Base-by-base conservation (phyloP, 2,888 invertebrate species). In the Cephalotes varians region DNA sequence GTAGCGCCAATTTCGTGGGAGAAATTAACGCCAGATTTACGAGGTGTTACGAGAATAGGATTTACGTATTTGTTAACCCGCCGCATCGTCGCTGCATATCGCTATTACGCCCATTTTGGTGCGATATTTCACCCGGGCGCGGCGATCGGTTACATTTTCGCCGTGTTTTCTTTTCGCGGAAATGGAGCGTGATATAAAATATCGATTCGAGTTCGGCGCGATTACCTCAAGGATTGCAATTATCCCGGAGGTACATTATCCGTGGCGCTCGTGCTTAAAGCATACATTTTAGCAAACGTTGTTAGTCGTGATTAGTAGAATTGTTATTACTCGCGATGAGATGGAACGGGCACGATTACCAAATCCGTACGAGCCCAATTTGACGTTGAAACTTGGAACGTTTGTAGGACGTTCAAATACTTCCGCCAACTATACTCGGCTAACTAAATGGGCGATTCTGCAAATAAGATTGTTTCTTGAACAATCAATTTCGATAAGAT, bases 11-110 rank as follows among this genome's bases (percentile, higher is more conserved):
- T 89, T 89, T 87, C 82, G 62, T 54, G 84, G 56, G 81, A 76
- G 88, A 89, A 91, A 92, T 92, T 91, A 91, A 85, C 80, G 86
- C 65, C 69, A 87, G 91, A 92, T 92, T 92, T 92, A 91, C 88
- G 91, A 91, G 89, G 90, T 88, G 90, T 90, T 90, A 88, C 86
- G 62, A 72, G 83, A 67, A 83, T 83, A 83, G 84, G 85, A 91
- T 92, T 91, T 87, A 90, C 87, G 90, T 91, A 89, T 92, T 92
- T 91, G 90, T 91, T 91, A 88, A 86, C 51, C 76, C 81, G 83
- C 83, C 77, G 54, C 56, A 60, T 60, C 62, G 76, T 80, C 72
- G 71, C n/a, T n/a, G n/a, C n/a, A n/a, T 72, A 49, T 81, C 72
- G 65, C 40, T 73, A 71, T 72, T 73, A 60, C 67, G 44, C 44